Evolutionary conservation across 2,888 invertebrate genomes (phyloP), one percentile per base, ranked within the genome.

Genomic region (Tipula unca): DNA sequence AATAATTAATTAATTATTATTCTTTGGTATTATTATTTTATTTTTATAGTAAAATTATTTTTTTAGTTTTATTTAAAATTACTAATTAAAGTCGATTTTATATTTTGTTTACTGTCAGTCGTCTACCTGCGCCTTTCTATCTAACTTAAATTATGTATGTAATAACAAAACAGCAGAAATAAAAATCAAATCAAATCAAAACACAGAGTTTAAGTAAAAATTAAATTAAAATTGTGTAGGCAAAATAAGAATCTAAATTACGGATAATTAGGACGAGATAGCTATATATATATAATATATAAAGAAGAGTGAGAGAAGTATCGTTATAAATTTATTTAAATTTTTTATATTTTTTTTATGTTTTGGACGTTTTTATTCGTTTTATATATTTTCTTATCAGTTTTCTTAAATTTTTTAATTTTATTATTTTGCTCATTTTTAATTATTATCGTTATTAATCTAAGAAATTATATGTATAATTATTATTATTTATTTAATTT

Each of bases 401-500:
- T 69, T 69, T 69, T 69, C 69, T 69, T 69, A 69, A 69, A 25
- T 69, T 48, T 69, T 69, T 69, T 25, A 69, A 25, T 69, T 48
- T 69, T 69, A 69, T 69, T 69, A 69, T 69, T 48, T 69, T 69
- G 69, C 69, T 69, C 25, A 48, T 54, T 54, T 69, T 69, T 14
- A n/a, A 69, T 69, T 69, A 69, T 69, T 69, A 69, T 69, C 69
- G 69, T 69, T 69, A 69, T 69, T 25, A 69, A 69, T 69, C 69
- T 69, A 69, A 69, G 25, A 69, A 69, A 25, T 69, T 69, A 69
- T 69, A 69, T 3, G 69, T 69, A 69, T 69, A 69, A 69, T 69
- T 69, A 69, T 25, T 69, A 69, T 69, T 69, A 69, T 69, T 69
- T 69, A 25, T 25, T 69, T 69, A 48, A 1, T 69, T 69, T 69